phyloP scores from a whole-genome alignment of 2,113 vertebrate genomes.

The Oriolus oriolus region DNA sequence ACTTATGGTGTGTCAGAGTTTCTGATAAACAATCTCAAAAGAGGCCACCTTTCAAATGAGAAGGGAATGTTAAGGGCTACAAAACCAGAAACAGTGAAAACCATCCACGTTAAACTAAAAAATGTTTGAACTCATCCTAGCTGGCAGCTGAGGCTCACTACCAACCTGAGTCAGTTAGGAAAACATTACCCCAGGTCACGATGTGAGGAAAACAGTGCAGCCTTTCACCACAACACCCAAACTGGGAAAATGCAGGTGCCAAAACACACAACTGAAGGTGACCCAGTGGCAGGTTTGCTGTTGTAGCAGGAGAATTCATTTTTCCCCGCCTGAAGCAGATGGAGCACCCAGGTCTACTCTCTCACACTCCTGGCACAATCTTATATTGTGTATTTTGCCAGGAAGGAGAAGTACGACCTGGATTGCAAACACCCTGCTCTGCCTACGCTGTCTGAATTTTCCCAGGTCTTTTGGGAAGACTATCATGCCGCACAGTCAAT shows the following conservation, averaged over 20 bases:
- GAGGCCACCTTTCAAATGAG: neutral
- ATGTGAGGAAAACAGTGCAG: neutral
- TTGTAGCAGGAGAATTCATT: neutral
- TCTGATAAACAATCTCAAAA: neutral
- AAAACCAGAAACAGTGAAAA: neutral
- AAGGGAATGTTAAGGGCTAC: neutral
- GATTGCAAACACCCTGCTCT: neutral
- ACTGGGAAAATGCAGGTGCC: neutral
- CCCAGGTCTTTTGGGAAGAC: neutral
- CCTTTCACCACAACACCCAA: neutral
- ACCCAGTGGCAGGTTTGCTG: neutral
- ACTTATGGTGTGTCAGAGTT: neutral
- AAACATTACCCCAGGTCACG: neutral
- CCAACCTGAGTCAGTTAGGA: neutral
- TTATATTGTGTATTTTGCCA: neutral
- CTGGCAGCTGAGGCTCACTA: neutral
- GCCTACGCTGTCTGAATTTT: neutral
- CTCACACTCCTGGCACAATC: neutral
- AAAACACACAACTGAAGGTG: neutral
- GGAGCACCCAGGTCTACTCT: neutral
- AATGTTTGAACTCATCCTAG: neutral
- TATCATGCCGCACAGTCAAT: neutral
- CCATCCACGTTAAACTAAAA: neutral
- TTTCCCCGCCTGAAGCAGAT: neutral
- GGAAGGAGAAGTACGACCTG: neutral